Percentiles rank a stretch among this genome's conserved stretches.
phyloP scores from a whole-genome alignment of 2,888 invertebrate species.

The Oscheius sp. region DNA sequence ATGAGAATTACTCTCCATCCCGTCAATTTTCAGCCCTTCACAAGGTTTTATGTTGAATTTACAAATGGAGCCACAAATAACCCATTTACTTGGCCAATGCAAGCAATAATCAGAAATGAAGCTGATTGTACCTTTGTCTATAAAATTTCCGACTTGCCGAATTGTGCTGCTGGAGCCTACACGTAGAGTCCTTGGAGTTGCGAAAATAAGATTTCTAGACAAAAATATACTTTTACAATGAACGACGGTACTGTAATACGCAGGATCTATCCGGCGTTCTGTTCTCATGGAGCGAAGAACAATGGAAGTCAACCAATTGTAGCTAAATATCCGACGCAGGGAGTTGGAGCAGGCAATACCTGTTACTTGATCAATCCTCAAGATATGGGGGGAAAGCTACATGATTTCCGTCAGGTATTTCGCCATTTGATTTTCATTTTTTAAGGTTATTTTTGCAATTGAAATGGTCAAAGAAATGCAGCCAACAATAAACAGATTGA shows the following conservation, averaged over 20 bases:
- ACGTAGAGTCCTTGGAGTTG: not conserved
- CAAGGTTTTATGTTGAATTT: not conserved
- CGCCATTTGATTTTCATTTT: too few species aligned
- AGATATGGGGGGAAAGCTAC: slow-evolving; percentile 14
- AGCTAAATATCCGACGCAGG: not conserved
- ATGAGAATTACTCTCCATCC: slow-evolving; percentile 9
- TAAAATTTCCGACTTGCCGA: not conserved
- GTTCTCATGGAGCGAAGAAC: not conserved
- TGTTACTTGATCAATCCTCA: not conserved
- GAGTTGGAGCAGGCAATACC: not conserved
- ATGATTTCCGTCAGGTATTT: slow-evolving; percentile 12
- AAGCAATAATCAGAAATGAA: not conserved
- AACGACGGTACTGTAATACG: not conserved
- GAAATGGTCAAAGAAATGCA: not conserved
- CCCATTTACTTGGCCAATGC: slow-evolving; percentile 5
- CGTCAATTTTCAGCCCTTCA: not conserved
- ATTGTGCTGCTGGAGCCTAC: not conserved
- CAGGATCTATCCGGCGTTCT: slow-evolving; percentile 10
- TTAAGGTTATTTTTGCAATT: slow-evolving; percentile 5
- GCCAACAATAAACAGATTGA: not conserved
- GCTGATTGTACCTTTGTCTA: slow-evolving; percentile 1
- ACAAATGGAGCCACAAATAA: not conserved
- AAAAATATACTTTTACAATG: not conserved
- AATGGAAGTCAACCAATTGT: not conserved
- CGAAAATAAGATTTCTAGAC: not conserved